A percentile compares a stretch with the other conserved stretches of the same genome.
phyloP scores from a whole-genome alignment of 2,797 vertebrate genomes.

The Zenarchopterus dispar region DNA sequence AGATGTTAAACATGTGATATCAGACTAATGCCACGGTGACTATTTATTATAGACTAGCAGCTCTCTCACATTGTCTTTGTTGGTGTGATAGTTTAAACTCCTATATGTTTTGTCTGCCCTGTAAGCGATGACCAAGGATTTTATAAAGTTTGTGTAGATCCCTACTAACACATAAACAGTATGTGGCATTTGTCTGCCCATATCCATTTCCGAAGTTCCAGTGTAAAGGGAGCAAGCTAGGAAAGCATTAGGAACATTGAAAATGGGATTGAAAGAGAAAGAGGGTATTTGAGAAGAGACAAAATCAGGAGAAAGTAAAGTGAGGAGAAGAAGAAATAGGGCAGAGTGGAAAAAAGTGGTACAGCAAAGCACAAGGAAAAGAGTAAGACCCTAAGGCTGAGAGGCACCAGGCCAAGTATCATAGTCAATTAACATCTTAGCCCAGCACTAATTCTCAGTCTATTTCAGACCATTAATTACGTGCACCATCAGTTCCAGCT shows the following conservation, averaged over 20 bases:
- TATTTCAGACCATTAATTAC: slow-evolving; percentile 85
- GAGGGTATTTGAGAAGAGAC: slow-evolving; percentile 63
- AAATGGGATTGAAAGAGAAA: slow-evolving; percentile 61
- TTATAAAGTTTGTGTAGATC: slow-evolving; percentile 54
- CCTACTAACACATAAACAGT: slow-evolving; percentile 29
- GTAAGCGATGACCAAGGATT: slow-evolving; percentile 21
- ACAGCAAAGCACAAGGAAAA: slow-evolving; percentile 58
- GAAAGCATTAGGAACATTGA: slow-evolving; percentile 55
- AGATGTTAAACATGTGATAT: slow-evolving; percentile 59
- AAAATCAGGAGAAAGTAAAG: slow-evolving; percentile 56
- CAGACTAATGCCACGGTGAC: slow-evolving; percentile 43
- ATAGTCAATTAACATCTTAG: slow-evolving; percentile 83
- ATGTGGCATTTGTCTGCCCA: slow-evolving; percentile 38
- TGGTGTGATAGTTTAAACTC: slow-evolving; percentile 7
- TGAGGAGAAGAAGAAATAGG: slow-evolving; percentile 66
- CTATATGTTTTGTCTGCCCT: slow-evolving; percentile 30
- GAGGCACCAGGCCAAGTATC: slow-evolving; percentile 81
- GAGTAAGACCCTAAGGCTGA: slow-evolving; percentile 71
- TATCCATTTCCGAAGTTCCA: slow-evolving; percentile 58
- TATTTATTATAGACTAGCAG: slow-evolving; percentile 24
- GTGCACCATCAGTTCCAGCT: slow-evolving; percentile 81
- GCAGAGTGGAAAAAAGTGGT: slow-evolving; percentile 61
- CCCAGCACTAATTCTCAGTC: slow-evolving; percentile 81
- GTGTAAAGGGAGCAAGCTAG: slow-evolving; percentile 59
- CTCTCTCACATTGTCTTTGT: slow-evolving; percentile 6